A percentile compares a stretch with the other conserved stretches of the same genome.
These are phyloP conservation scores for Neolamprologus longior DNA, from an alignment of 2,113 vertebrate genomes.

Conservation along the genomic window DNA sequence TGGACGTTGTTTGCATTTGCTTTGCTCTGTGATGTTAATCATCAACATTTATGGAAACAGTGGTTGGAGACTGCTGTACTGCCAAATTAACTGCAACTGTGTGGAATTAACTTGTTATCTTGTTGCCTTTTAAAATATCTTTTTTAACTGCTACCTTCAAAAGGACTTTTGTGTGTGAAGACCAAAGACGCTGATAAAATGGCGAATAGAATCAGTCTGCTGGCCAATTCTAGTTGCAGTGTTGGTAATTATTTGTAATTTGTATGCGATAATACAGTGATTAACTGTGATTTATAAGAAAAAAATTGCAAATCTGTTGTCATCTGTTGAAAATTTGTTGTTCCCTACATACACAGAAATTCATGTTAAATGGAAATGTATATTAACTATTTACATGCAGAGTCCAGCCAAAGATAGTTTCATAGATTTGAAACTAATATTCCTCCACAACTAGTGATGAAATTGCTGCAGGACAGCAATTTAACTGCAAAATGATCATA, in stretches of 20 bases:
- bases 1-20: neutral
- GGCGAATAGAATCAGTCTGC: neutral
- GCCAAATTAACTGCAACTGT: neutral
- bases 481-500: neutral
- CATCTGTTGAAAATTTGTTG: neutral
- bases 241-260: neutral
- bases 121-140: neutral
- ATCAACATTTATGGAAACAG: neutral
- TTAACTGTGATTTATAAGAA: neutral
- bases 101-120: neutral
- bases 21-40: neutral
- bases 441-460: neutral
- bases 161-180: neutral
- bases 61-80: neutral
- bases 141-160: neutral
- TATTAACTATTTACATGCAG: neutral
- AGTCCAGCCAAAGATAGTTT: neutral
- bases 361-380: neutral
- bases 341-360: neutral
- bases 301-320: neutral
- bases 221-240: neutral
- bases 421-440: neutral
- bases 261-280: neutral
- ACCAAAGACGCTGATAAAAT: neutral
- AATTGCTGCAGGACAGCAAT: neutral